Evolutionary conservation across 1,140 invertebrate genomes (phyloP), one percentile per base, ranked within the genome.

Genomic region (Tetramorium simillimum): DNA sequence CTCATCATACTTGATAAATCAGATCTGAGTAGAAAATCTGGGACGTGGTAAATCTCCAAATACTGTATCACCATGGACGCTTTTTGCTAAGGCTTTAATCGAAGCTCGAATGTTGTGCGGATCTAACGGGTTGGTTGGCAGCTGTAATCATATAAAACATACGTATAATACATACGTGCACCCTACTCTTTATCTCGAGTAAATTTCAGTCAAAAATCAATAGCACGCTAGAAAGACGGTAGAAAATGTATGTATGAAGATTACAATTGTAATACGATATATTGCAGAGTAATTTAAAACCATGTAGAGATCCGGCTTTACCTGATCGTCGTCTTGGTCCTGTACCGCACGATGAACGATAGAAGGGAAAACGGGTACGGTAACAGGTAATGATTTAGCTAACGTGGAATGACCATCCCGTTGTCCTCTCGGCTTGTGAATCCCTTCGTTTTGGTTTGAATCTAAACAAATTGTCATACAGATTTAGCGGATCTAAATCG

Each of bases 41-140:
- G 97, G 97, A 85, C 97, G 96, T 60, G 98, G 98, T 91, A 98
- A 94, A 92, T 98, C 97, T 21, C 97, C 98, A 95, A 98, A 98
- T 86, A 98, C 97, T 49, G 96, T 95, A 95, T 98, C 97, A 88
- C 97, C 98, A 94, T 98, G 97, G 63, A 98, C 97, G 91, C 98
- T 98, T 90, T 97, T 97, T 56, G 98, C 98, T 89, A 98, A 93
- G 28, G 98, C 98, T 94, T 98, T 97, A 90, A 98, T 98, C 91
- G 97, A 98, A 56, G 98, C 98, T 87, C 97, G 97, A 92, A 98
- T 98, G 92, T 98, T 97, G 77, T 96, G 94, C 58, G 96, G 95
- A 92, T 94, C 94, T 18, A 92, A 89, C 24, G 93, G 93, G 89
- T 94, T 90, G 69, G 88, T 90, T 75, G 94, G 92, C 21, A 93